phyloP scores from a whole-genome alignment of 1,140 invertebrate genomes.

The Drosophila sp. region DNA sequence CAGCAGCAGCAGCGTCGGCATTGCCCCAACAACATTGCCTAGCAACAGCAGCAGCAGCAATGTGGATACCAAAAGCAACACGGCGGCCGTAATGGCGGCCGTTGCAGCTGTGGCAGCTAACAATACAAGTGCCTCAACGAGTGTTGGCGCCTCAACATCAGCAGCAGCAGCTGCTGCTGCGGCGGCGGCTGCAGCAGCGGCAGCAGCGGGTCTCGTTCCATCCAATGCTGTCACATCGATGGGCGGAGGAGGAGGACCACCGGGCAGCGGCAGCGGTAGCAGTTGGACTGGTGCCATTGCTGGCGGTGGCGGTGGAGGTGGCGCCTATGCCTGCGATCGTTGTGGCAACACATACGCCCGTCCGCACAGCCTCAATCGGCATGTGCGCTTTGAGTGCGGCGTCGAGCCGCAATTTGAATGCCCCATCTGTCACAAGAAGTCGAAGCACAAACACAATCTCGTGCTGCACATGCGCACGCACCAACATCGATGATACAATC shows the following conservation, averaged over 20 bases:
- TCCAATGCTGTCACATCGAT: neutral
- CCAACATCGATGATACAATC: slow-evolving; percentile 85
- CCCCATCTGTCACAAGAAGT: slow-evolving; percentile 87
- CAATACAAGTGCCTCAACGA: slow-evolving; percentile 52
- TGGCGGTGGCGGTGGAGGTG: slow-evolving; percentile 52
- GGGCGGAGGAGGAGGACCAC: slow-evolving; percentile 14
- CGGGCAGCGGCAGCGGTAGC: slow-evolving; percentile 20
- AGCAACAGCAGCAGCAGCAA: slow-evolving; percentile 7
- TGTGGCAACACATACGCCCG: slow-evolving; percentile 87
- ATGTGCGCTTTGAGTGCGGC: slow-evolving; percentile 89
- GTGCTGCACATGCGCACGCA: slow-evolving; percentile 86
- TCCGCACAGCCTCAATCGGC: slow-evolving; percentile 87
- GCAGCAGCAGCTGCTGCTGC: slow-evolving; percentile 57
- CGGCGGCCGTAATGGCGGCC: slow-evolving; percentile 36
- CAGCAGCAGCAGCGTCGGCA: slow-evolving; percentile 58
- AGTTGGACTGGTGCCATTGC: slow-evolving; percentile 18
- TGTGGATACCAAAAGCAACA: slow-evolving; percentile 47
- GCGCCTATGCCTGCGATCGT: slow-evolving; percentile 85
- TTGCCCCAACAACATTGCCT: slow-evolving; percentile 41
- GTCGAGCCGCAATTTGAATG: slow-evolving; percentile 87
- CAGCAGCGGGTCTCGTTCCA: slow-evolving; percentile 12
- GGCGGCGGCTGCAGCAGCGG: slow-evolving; percentile 42
- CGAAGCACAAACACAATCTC: slow-evolving; percentile 87
- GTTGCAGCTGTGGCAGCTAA: slow-evolving; percentile 46
- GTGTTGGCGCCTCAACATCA: slow-evolving; percentile 59